Conservation (phyloP, 2,888 invertebrate genomes). For the Eupithecia tripunctaria region DNA sequence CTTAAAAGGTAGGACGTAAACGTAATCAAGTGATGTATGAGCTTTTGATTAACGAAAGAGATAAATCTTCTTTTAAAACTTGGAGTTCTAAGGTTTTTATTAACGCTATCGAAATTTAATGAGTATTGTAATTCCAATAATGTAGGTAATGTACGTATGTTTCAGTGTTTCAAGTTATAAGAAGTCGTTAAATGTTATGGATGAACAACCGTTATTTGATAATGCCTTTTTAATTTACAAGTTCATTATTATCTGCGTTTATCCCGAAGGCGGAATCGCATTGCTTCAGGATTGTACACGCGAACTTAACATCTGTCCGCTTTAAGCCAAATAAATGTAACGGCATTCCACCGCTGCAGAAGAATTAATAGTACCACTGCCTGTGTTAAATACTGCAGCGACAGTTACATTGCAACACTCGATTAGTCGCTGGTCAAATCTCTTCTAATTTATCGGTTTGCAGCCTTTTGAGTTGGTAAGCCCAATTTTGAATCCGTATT, state of each 20-base stretch:
- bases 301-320: conserved; percentile 65
- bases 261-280: conserved; percentile 51
- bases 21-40: conserved; percentile 70
- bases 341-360: conserved; percentile 47
- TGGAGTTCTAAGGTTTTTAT: conserved; percentile 31
- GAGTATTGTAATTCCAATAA: conserved; percentile 13
- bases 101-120: conserved; percentile 32
- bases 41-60: conserved; percentile 61
- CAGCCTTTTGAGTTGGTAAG: neutral
- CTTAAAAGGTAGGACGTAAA: conserved; percentile 66
- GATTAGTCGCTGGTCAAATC: neutral
- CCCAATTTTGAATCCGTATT: neutral
- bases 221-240: conserved; percentile 49
- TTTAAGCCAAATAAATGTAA: conserved; percentile 59
- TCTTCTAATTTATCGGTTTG: neutral
- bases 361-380: conserved; percentile 20
- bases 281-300: conserved; percentile 60
- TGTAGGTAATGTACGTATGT: conserved; percentile 7
- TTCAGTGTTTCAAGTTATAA: conserved; percentile 19
- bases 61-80: conserved; percentile 49
- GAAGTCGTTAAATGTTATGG: conserved; percentile 41
- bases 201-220: conserved; percentile 48
- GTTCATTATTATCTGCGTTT: conserved; percentile 55
- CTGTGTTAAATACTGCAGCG: conserved; percentile 51
- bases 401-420: conserved; percentile 49